These are phyloP conservation scores for Amphipyra tragopoginis DNA, from an alignment of 2,888 invertebrate species.

Conservation along the genomic window DNA sequence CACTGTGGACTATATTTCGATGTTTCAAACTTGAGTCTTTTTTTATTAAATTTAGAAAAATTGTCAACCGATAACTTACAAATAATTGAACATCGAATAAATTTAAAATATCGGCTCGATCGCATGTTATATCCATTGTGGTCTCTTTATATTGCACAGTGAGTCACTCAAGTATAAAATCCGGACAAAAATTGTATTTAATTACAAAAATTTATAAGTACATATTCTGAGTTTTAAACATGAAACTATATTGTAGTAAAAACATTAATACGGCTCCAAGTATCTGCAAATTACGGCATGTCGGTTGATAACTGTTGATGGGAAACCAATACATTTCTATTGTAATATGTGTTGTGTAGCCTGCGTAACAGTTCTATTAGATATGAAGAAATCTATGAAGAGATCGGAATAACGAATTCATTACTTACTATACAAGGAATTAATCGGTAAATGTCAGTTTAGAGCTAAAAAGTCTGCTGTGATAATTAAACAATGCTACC, in stretches of 20 bases:
- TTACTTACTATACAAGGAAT: slow-evolving; percentile 88
- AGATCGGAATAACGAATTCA: slow-evolving; percentile 88
- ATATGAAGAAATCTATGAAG: slow-evolving; percentile 86
- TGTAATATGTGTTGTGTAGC: slow-evolving; percentile 89
- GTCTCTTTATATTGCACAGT: slow-evolving; percentile 85
- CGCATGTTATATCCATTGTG: slow-evolving; percentile 86
- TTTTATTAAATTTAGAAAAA: slow-evolving; percentile 84
- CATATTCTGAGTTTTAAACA: slow-evolving; percentile 70
- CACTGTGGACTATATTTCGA: slow-evolving; percentile 89
- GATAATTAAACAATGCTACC: slow-evolving; percentile 31
- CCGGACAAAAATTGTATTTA: slow-evolving; percentile 74
- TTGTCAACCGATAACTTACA: slow-evolving; percentile 87
- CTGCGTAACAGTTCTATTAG: slow-evolving; percentile 84
- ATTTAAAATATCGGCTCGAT: slow-evolving; percentile 74
- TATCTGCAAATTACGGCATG: slow-evolving; percentile 88
- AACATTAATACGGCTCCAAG: slow-evolving; percentile 83
- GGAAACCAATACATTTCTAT: slow-evolving; percentile 88
- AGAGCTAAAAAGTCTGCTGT: slow-evolving; percentile 71
- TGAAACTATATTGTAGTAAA: slow-evolving; percentile 78
- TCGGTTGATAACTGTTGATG: slow-evolving; percentile 86
- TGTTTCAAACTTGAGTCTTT: slow-evolving; percentile 87
- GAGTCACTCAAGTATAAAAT: slow-evolving; percentile 86
- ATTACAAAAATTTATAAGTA: slow-evolving; percentile 62
- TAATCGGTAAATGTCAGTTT: slow-evolving; percentile 74
- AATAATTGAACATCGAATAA: slow-evolving; percentile 75